A percentile compares a stretch with the other conserved stretches of the same genome.
Conservation (phyloP, 2,888 invertebrate species). For the Melinaea marsaeus region DNA sequence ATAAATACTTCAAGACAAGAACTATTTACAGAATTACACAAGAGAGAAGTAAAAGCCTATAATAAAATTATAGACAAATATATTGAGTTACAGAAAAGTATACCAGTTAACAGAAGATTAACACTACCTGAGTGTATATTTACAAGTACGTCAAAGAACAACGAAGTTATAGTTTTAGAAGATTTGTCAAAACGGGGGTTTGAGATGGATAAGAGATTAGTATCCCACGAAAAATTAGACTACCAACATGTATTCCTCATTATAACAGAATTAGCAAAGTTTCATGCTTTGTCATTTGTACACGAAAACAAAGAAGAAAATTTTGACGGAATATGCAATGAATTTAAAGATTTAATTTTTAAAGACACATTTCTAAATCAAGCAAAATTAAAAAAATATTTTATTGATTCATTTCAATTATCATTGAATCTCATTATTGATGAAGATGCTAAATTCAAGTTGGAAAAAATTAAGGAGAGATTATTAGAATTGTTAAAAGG, state of each 20-base stretch:
- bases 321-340: constrained; percentile 39
- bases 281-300: constrained; percentile 60
- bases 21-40: constrained; percentile 60
- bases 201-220: constrained; percentile 45
- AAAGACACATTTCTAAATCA: constrained; percentile 55
- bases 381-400: constrained; percentile 57
- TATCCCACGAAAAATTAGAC: constrained; percentile 45
- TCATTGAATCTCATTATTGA: constrained; percentile 50
- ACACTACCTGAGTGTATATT: constrained; percentile 53
- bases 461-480: constrained; percentile 43
- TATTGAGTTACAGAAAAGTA: constrained; percentile 43
- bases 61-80: constrained; percentile 49
- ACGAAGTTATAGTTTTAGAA: constrained; percentile 61
- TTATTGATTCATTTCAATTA: constrained; percentile 55
- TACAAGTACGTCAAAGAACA: constrained; percentile 44
- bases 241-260: constrained; percentile 46
- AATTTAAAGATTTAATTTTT: constrained; percentile 57
- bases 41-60: constrained; percentile 59
- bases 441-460: constrained; percentile 44
- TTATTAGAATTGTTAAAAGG: constrained; percentile 50
- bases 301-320: constrained; percentile 43
- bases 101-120: constrained; percentile 42
- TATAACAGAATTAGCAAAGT: constrained; percentile 57
- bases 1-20: constrained; percentile 59
- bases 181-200: constrained; percentile 55